Conservation (phyloP, 2,113 vertebrate genomes). For the Gopherus flavomarginatus region DNA sequence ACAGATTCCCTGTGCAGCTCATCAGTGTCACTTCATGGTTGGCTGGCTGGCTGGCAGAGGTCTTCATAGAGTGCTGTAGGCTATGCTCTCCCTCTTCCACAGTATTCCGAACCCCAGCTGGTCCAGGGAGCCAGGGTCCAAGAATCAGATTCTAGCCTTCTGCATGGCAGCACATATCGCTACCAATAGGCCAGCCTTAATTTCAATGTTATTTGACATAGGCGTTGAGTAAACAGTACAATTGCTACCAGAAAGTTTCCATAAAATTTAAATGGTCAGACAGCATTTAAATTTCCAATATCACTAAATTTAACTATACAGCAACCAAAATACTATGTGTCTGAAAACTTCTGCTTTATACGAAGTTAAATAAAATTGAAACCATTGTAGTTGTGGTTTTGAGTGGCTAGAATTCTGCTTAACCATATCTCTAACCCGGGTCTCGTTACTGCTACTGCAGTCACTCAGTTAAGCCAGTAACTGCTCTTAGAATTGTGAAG, state of each 20-base stretch:
- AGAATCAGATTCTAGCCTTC: neutral
- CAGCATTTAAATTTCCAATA: slow-evolving; percentile 28
- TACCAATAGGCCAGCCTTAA: neutral
- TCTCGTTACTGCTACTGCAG: slow-evolving; percentile 61
- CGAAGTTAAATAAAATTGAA: slow-evolving; percentile 36
- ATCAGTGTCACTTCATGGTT: neutral
- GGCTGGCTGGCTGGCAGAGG: slow-evolving; percentile 4
- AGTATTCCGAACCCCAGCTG: neutral
- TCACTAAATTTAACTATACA: slow-evolving; percentile 44
- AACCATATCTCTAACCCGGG: slow-evolving; percentile 34
- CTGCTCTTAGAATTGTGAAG: slow-evolving; percentile 52
- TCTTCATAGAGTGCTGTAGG: neutral
- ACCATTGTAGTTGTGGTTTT: slow-evolving; percentile 51
- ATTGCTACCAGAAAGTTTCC: slow-evolving; percentile 59
- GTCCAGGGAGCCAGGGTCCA: slow-evolving; percentile 11
- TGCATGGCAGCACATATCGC: neutral
- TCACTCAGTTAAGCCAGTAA: slow-evolving; percentile 40
- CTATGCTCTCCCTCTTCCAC: neutral
- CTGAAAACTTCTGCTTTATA: slow-evolving; percentile 53
- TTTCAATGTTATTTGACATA: slow-evolving; percentile 40
- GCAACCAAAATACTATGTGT: slow-evolving; percentile 17
- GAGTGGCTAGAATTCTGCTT: slow-evolving; percentile 38
- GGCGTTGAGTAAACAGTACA: slow-evolving; percentile 32
- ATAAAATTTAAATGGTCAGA: slow-evolving; percentile 41
- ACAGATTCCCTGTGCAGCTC: neutral